Percentiles rank a stretch among this genome's conserved stretches.
Evolutionary conservation across 2,797 vertebrate genomes (phyloP).

Genomic region (Acridotheres tristis): DNA sequence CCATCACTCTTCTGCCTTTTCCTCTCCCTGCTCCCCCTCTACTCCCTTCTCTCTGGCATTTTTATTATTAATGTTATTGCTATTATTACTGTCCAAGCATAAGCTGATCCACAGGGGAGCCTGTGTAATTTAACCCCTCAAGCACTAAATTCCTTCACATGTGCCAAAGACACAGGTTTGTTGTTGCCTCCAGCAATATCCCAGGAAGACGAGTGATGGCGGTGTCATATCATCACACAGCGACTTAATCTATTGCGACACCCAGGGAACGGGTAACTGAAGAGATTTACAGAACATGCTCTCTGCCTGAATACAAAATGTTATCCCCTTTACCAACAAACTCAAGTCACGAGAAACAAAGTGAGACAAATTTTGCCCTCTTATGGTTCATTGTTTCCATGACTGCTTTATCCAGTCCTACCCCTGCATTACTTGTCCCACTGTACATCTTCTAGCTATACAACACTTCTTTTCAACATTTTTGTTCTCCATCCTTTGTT

Average conservation of each 20-base stretch:
- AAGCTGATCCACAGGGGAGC: conserved; percentile 67
- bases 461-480: background rate
- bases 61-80: conserved; percentile 68
- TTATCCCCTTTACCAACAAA: conserved; percentile 49
- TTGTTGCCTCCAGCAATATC: conserved; percentile 72
- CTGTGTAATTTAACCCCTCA: conserved; percentile 72
- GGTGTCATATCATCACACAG: conserved; percentile 71
- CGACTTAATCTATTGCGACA: conserved; percentile 74
- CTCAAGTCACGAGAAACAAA: conserved; percentile 33
- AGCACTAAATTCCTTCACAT: conserved; percentile 73
- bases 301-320: conserved; percentile 48
- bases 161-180: conserved; percentile 70
- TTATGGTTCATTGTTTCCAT: background rate
- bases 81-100: conserved; percentile 69
- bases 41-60: conserved; percentile 24
- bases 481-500: conserved; percentile 49
- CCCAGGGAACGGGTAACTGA: conserved; percentile 64
- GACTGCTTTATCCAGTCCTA: background rate
- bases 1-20: conserved; percentile 21
- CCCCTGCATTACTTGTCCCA: background rate
- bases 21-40: background rate
- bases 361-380: conserved; percentile 43
- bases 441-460: background rate
- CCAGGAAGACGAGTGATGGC: conserved; percentile 59
- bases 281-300: conserved; percentile 61